Conservation (phyloP, 2,797 vertebrate genomes). For the Nyctibius grandis region DNA sequence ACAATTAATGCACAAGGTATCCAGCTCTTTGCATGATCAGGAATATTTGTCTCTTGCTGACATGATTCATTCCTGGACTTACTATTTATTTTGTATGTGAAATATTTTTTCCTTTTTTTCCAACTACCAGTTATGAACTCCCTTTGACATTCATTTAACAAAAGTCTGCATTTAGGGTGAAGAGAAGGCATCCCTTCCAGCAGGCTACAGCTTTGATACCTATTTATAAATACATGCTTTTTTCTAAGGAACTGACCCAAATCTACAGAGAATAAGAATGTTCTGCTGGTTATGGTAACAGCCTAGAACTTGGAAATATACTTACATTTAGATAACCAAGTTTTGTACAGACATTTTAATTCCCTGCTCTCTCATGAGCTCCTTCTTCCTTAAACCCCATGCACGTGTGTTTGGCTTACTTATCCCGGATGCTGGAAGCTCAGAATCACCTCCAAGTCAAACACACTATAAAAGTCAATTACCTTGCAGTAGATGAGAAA, state of each 20-base stretch:
- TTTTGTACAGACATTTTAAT: neutral
- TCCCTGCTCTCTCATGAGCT: fast-evolving
- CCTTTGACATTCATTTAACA: neutral
- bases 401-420: neutral
- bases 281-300: neutral
- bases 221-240: neutral
- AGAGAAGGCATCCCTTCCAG: neutral
- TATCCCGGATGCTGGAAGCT: neutral
- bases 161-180: neutral
- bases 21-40: neutral
- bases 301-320: neutral
- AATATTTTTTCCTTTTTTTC: neutral
- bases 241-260: neutral
- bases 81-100: neutral
- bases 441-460: neutral
- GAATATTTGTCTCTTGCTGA: neutral
- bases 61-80: neutral
- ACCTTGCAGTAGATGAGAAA: neutral
- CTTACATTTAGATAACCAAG: neutral
- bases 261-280: neutral
- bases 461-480: neutral
- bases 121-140: neutral
- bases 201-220: neutral
- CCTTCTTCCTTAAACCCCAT: neutral
- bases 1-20: neutral